These are phyloP conservation scores for Lepidotrigona ventralis DNA, from an alignment of 1,140 invertebrate species.

Conservation along the genomic window DNA sequence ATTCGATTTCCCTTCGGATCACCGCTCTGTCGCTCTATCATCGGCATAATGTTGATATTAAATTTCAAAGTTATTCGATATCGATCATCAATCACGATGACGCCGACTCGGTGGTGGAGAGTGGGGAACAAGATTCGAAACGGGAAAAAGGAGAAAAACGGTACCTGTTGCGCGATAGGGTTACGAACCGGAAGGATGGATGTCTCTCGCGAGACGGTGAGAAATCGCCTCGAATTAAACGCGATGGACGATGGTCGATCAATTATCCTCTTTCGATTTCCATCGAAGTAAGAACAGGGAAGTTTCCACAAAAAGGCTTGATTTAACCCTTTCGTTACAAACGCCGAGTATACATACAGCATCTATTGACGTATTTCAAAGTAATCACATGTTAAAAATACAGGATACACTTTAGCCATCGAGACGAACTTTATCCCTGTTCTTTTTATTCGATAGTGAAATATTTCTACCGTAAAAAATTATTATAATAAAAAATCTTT, in stretches of 20 bases:
- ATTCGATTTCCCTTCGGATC: slow-evolving; percentile 10
- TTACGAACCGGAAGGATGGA: slow-evolving; percentile 25
- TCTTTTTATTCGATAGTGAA: no score
- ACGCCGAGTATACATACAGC: no score
- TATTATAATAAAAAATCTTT: no score
- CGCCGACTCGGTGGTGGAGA: background rate
- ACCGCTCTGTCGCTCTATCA: background rate
- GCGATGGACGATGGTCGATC: background rate
- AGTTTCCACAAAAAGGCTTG: background rate
- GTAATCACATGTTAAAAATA: no score
- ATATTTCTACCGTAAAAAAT: no score
- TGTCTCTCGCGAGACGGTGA: background rate
- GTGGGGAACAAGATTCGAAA: slow-evolving; percentile 36
- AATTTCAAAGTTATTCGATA: slow-evolving; percentile 38
- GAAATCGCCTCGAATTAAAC: background rate
- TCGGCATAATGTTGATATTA: slow-evolving; percentile 31
- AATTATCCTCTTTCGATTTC: background rate
- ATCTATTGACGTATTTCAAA: no score
- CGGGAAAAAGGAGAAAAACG: slow-evolving; percentile 47
- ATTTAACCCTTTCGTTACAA: no score
- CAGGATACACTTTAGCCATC: no score
- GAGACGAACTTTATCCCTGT: no score
- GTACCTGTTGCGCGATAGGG: slow-evolving; percentile 58
- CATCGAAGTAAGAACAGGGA: background rate
- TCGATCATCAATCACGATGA: slow-evolving; percentile 52